Conservation (phyloP, 2,888 invertebrate species). For the Amphipoea oculea region DNA sequence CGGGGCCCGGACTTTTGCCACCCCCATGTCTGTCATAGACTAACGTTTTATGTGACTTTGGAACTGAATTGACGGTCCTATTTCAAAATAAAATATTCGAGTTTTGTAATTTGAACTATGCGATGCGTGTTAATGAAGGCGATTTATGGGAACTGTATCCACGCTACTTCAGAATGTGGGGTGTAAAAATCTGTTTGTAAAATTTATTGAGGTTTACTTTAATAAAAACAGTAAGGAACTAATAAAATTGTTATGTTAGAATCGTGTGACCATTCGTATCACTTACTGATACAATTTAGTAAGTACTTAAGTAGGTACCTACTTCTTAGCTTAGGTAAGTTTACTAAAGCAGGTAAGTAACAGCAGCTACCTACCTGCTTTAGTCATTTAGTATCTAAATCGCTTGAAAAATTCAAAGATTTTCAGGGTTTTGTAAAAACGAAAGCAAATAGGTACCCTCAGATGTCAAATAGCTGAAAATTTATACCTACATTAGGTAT, state of each 20-base stretch:
- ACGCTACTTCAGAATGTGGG: constrained; percentile 38
- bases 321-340: no score
- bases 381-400: background rate
- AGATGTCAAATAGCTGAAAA: background rate
- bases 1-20: constrained; percentile 81
- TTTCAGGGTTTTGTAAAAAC: background rate
- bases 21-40: constrained; percentile 80
- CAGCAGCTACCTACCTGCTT: background rate
- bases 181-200: constrained; percentile 27
- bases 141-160: constrained; percentile 46
- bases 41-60: constrained; percentile 74
- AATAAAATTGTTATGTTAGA: constrained; percentile 40
- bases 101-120: constrained; percentile 57
- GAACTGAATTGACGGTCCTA: constrained; percentile 66
- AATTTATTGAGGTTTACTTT: constrained; percentile 36
- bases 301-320: background rate
- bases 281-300: constrained; percentile 22
- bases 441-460: background rate
- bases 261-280: constrained; percentile 41
- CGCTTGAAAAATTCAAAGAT: background rate
- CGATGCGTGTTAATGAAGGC: constrained; percentile 54
- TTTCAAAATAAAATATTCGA: constrained; percentile 64
- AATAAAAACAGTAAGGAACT: constrained; percentile 37
- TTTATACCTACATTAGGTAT: background rate
- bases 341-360: background rate